phyloP scores from a whole-genome alignment of 2,888 invertebrate species.

The Argyresthia albistria region DNA sequence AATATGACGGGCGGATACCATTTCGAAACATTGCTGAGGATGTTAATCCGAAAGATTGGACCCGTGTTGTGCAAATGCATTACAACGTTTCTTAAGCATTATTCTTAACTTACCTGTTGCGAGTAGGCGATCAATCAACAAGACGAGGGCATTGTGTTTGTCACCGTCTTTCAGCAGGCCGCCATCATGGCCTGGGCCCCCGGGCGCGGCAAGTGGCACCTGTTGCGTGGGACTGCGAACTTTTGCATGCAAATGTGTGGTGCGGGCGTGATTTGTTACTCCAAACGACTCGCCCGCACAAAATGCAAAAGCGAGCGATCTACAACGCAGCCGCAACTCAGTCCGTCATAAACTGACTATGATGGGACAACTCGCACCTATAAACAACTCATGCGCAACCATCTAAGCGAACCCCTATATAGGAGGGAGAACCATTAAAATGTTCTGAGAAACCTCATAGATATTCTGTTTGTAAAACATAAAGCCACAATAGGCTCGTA shows the following conservation, averaged over 20 bases:
- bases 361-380: neutral
- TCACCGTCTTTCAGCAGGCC: constrained; percentile 1
- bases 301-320: constrained; percentile 23
- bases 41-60: too few species aligned
- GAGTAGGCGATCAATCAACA: neutral
- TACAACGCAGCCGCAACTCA: constrained; percentile 14
- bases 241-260: constrained; percentile 39
- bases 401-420: neutral
- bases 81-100: too few species aligned
- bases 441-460: neutral
- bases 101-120: neutral
- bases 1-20: too few species aligned
- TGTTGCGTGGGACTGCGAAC: constrained; percentile 46
- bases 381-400: neutral
- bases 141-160: neutral
- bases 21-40: too few species aligned
- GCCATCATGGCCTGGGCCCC: constrained; percentile 14
- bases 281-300: constrained; percentile 27
- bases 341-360: neutral
- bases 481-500: neutral
- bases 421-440: neutral
- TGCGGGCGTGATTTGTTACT: constrained; percentile 41
- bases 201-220: constrained; percentile 42
- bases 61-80: too few species aligned
- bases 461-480: neutral